Conservation (phyloP, 2,888 invertebrate genomes). For the Drosophila gaucha region DNA sequence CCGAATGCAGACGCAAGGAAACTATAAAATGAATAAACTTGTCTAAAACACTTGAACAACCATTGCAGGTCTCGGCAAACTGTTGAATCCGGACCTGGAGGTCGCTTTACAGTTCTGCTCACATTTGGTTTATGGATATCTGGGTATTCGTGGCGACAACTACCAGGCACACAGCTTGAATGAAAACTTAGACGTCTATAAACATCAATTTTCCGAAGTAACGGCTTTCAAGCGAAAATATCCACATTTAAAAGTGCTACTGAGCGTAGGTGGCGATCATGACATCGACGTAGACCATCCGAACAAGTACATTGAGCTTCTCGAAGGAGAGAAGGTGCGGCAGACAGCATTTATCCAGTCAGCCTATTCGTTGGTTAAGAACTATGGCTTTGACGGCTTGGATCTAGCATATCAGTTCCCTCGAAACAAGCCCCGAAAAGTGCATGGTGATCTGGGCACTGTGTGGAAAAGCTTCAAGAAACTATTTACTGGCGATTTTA, state of each 20-base stretch:
- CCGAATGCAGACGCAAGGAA: no score
- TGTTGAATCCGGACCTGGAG: conserved; percentile 89
- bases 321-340: conserved; percentile 90
- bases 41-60: no score
- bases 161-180: conserved; percentile 90
- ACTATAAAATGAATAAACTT: no score
- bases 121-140: conserved; percentile 92
- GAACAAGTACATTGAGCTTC: conserved; percentile 89
- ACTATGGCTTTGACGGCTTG: conserved; percentile 93
- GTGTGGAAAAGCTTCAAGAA: conserved; percentile 92
- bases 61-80: conserved; percentile 90
- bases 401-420: conserved; percentile 95
- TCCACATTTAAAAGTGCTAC: conserved; percentile 89
- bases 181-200: conserved; percentile 89
- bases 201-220: conserved; percentile 90
- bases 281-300: conserved; percentile 87
- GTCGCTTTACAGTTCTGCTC: conserved; percentile 91
- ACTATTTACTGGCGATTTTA: conserved; percentile 89
- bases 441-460: conserved; percentile 87
- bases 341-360: conserved; percentile 91
- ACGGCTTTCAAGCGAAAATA: conserved; percentile 89
- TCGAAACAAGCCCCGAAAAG: conserved; percentile 90
- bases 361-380: conserved; percentile 89
- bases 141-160: conserved; percentile 89
- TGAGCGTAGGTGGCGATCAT: conserved; percentile 91